Base-by-base conservation (phyloP, 2,113 vertebrate genomes). In the Chaenogobius annularis region DNA sequence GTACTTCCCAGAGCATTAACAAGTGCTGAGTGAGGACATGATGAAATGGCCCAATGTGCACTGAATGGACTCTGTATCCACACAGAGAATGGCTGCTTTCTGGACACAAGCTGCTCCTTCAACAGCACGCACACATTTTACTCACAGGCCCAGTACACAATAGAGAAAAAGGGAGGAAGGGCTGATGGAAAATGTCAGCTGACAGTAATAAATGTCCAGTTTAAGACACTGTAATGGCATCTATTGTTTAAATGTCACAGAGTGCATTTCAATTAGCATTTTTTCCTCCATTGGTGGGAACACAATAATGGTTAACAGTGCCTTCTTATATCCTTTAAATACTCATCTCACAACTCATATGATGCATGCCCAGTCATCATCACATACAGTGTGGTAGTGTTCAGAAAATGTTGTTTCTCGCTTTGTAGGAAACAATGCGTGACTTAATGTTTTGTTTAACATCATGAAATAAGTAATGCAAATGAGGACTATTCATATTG, bases 21-120 rank as follows among this genome's bases (percentile, higher is more conserved):
- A 82, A 82, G 72, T 75, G 81, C 79, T 82, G 82, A 82, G 81
- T 85, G 81, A 87, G 62, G 72, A 71, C 63, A 59, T 77, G 66
- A 79, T 81, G 72, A 81, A 81, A 79, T 40, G n/a, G 69, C 66
- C 75, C 70, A 56, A 23, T 78, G 66, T 72, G 67, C 69, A 72
- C 77, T 69, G 73, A 79, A 75, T 84, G 79, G 72, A 50, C 73
- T 68, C 72, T 74, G 47, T 68, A 77, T 79, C 65, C 68, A 48
- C 40, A 62, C 2, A 9, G 50, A 80, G 69, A 83, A 80, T 72
- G 70, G 56, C 14, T 72, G 37, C 55, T 70, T 80, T 83, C 43
- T 79, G 66, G 62, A 62, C 52, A 47, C 54, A 47, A 70, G 37
- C 63, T 46, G 31, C 8, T 10, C 7, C 0, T 10, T 31, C 56